A percentile compares a stretch with the other conserved stretches of the same genome.
phyloP scores from a whole-genome alignment of 2,113 vertebrate species.

The Alectura lathami region DNA sequence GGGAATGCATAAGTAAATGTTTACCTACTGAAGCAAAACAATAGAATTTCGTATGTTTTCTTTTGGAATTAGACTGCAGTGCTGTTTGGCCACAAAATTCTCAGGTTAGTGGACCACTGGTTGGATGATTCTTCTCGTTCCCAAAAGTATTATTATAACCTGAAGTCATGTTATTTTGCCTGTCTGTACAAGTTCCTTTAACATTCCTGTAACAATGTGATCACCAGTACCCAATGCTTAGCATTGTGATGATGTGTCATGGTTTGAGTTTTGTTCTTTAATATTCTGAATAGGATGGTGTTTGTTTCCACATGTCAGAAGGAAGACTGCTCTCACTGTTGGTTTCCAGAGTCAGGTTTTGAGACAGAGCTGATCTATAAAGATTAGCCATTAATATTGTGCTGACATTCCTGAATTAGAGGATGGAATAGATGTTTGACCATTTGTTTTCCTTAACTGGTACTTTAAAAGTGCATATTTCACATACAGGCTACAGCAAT shows the following conservation, averaged over 20 bases:
- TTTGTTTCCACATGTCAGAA: background rate
- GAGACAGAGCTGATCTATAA: background rate
- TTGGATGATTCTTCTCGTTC: background rate
- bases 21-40: background rate
- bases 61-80: background rate
- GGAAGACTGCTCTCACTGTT: background rate
- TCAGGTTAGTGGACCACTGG: background rate
- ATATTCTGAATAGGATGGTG: background rate
- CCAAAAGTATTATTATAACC: background rate
- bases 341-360: background rate
- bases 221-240: background rate
- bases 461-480: background rate
- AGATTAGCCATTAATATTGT: background rate
- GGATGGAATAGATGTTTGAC: background rate
- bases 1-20: background rate
- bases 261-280: background rate
- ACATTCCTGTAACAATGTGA: background rate
- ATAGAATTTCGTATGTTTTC: background rate
- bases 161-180: background rate
- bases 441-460: background rate
- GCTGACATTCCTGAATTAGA: background rate
- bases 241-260: fast-evolving
- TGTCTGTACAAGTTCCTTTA: background rate
- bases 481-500: background rate
- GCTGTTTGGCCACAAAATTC: background rate